These are phyloP conservation scores for Ovibos moschatus DNA, from an alignment of 2,113 vertebrate species.

Conservation along the genomic window DNA sequence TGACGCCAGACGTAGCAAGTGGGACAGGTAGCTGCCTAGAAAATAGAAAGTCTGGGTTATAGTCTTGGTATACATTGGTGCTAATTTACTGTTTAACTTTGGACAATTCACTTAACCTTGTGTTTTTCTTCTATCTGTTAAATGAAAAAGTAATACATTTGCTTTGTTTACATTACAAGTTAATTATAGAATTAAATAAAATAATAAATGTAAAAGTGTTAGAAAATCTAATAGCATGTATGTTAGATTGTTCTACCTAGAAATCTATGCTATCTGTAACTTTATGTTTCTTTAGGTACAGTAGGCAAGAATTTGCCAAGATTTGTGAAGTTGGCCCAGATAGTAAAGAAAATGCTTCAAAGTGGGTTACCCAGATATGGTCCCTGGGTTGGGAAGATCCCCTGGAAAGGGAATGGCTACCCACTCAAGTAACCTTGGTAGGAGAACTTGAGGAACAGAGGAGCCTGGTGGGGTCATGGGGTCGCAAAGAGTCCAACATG, in stretches of 20 bases:
- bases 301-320: neutral
- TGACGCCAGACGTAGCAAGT: neutral
- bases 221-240: neutral
- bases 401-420: neutral
- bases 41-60: neutral
- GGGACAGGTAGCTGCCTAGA: neutral
- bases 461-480: neutral
- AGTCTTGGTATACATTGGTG: neutral
- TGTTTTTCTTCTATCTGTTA: neutral
- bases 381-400: neutral
- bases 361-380: neutral
- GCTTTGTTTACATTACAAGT: neutral
- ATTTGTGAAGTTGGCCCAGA: neutral
- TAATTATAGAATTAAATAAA: neutral
- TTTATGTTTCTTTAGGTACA: neutral
- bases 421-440: neutral
- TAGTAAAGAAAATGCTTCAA: neutral
- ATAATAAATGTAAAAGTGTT: neutral
- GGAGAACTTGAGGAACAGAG: neutral
- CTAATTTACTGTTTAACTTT: neutral
- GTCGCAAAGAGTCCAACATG: accelerated
- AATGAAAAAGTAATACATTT: neutral
- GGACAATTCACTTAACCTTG: neutral
- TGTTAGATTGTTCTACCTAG: neutral
- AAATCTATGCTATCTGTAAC: neutral